Conservation (phyloP, 2,797 vertebrate genomes). For the Melanotaenia trifasciata region DNA sequence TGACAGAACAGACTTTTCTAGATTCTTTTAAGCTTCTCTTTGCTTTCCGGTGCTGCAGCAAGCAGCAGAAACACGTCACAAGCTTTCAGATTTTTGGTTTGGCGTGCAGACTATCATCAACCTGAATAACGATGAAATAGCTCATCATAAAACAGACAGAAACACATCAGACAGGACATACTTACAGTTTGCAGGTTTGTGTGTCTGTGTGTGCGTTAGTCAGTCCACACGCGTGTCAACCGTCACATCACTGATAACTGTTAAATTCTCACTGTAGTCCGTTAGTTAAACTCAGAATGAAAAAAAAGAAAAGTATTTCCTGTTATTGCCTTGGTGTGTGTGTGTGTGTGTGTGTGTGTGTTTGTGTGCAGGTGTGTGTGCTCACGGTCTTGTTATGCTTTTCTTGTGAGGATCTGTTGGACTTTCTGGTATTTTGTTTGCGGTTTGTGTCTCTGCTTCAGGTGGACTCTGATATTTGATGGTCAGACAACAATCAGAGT, state of each 20-base stretch:
- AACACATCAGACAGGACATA: constrained; percentile 1
- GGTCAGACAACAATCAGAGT: neutral
- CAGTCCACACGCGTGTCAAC: neutral
- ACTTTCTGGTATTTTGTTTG: no score
- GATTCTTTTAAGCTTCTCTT: no score
- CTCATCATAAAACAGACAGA: no score
- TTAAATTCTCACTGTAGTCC: neutral
- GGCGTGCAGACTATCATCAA: no score
- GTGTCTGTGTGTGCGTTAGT: constrained; percentile 11
- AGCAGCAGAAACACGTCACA: no score
- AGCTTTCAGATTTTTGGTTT: no score
- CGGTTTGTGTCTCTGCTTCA: neutral
- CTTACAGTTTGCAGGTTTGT: constrained; percentile 25
- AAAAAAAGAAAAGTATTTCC: constrained; percentile 7
- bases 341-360: no score
- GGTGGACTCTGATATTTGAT: neutral
- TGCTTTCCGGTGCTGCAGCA: no score
- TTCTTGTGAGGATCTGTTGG: no score
- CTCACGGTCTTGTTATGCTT: no score
- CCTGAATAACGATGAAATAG: no score
- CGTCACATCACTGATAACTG: neutral
- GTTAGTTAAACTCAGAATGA: neutral
- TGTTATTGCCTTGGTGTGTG: neutral
- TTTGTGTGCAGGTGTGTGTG: neutral
- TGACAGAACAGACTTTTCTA: no score